Evolutionary conservation across 2,113 vertebrate species (phyloP), one percentile per base, ranked within the genome.

Genomic region (Ciconia boyciana): DNA sequence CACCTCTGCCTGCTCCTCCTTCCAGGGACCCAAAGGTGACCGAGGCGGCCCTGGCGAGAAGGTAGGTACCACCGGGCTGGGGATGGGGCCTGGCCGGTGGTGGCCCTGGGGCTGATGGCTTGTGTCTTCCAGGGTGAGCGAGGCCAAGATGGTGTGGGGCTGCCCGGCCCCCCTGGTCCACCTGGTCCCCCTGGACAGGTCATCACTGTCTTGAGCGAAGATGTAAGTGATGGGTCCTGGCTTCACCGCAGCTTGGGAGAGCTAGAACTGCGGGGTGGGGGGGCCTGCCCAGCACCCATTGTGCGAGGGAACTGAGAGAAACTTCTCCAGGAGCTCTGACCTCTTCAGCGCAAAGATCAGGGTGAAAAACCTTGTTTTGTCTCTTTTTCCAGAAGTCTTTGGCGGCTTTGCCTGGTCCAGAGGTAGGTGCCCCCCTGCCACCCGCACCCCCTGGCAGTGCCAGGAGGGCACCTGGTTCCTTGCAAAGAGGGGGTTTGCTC

Each of bases 111-210:
- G 39, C 85, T 96, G 65, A 95, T 34, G 76, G 21, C 55, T 83
- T 36, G 83, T 96, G 87, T 94, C 60, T 98, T 98, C 55, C 92
- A 99, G 99, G 99, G 99, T 6, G 98, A 99, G 32, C 44, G 97
- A 62, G 99, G 99, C 58, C 98, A 96, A 94, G 99, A 99, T 17
- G 99, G 99, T 29, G 96, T 96, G 6, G 99, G 99, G 32, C 87
- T 98, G 19, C 98, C 98, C 0, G 99, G 99, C 11, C 98, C 97
- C 21, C 99, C 99, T 0, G 99, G 99, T 1, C 99, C 98, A 12
- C 99, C 99, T 0, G 99, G 99, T 34, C 98, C 98, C 13, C 99
- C 99, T 0, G 99, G 99, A 43, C 98, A 98, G 76, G 95, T 99
- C 6, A 52, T 98, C 87, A 92, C 98, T 85, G 43, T 97, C 24